A percentile compares a stretch with the other conserved stretches of the same genome.
Evolutionary conservation across 2,113 vertebrate species (phyloP).

Genomic region (Andinoacara biseriatus): DNA sequence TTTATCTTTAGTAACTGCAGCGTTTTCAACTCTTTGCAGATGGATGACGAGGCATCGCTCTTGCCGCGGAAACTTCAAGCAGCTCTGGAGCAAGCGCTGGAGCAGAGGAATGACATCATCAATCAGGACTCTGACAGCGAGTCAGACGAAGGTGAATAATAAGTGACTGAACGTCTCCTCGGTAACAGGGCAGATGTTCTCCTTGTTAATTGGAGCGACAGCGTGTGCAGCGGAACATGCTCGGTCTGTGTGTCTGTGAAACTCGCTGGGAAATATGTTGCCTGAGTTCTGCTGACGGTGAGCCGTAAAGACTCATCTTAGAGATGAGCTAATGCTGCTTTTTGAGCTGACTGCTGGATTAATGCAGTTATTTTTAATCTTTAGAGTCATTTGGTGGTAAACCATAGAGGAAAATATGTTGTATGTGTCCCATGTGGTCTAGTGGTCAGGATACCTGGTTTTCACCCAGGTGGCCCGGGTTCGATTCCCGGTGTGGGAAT

Average conservation of each 20-base stretch:
- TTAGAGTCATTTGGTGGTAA: too few relatives aligned
- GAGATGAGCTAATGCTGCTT: background rate
- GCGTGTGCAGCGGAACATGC: background rate
- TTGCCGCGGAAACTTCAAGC: slow-evolving; percentile 97
- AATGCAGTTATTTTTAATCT: slow-evolving; percentile 53
- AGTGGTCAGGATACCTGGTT: slow-evolving; percentile 70
- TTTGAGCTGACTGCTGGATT: background rate
- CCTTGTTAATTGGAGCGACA: slow-evolving; percentile 26
- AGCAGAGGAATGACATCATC: slow-evolving; percentile 95
- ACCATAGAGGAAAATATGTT: too few relatives aligned
- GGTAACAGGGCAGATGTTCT: slow-evolving; percentile 32
- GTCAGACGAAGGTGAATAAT: slow-evolving; percentile 94
- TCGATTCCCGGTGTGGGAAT: slow-evolving; percentile 71
- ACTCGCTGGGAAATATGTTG: slow-evolving; percentile 17
- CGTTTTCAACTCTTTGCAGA: slow-evolving; percentile 79
- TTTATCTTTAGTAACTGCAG: slow-evolving; percentile 53
- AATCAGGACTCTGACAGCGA: slow-evolving; percentile 98
- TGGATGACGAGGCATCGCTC: slow-evolving; percentile 97
- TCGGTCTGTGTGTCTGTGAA: slow-evolving; percentile 18
- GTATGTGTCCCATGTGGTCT: background rate
- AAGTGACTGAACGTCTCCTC: slow-evolving; percentile 33
- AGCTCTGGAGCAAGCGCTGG: slow-evolving; percentile 96
- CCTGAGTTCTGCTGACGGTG: slow-evolving; percentile 1
- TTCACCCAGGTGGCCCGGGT: slow-evolving; percentile 77
- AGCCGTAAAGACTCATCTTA: slow-evolving; percentile 19